These are phyloP conservation scores for Ormyrus labotus DNA, from an alignment of 2,888 invertebrate species.

Conservation along the genomic window DNA sequence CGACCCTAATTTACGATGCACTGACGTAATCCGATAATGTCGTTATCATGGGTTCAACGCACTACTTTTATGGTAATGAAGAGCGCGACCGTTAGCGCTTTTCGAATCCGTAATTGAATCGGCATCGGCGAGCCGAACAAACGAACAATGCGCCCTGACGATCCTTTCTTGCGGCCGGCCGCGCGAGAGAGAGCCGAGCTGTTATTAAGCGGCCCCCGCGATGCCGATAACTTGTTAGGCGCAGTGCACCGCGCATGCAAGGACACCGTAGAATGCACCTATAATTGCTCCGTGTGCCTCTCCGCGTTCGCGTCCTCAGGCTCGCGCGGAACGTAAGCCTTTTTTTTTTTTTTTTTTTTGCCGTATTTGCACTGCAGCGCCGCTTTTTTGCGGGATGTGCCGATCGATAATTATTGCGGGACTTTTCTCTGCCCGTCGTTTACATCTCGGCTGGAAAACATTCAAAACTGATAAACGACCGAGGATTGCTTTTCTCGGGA, in stretches of 20 bases:
- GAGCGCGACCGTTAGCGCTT: constrained; percentile 16
- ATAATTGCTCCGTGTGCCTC: constrained; percentile 22
- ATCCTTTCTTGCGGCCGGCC: constrained; percentile 33
- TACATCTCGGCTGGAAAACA: too few relatives aligned
- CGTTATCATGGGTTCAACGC: constrained; percentile 18
- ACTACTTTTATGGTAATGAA: constrained; percentile 47
- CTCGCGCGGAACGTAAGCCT: too few relatives aligned
- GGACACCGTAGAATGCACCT: constrained; percentile 38
- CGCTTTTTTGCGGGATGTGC: too few relatives aligned
- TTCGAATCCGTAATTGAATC: too few relatives aligned
- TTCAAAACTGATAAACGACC: too few relatives aligned
- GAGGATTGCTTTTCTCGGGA: too few relatives aligned
- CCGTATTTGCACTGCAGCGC: too few relatives aligned
- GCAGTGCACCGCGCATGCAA: constrained; percentile 14
- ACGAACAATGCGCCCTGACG: constrained; percentile 20
- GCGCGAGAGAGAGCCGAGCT: not conserved
- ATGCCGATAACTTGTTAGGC: constrained; percentile 17
- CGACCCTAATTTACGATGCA: not conserved
- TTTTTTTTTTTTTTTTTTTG: too few relatives aligned
- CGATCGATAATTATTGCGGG: too few relatives aligned
- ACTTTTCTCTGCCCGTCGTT: too few relatives aligned
- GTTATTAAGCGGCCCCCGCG: not conserved
- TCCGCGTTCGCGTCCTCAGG: too few relatives aligned
- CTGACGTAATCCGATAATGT: constrained; percentile 40
- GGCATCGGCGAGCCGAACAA: not conserved